phyloP scores from a whole-genome alignment of 1,140 invertebrate genomes.

The Pogonus chalceus region DNA sequence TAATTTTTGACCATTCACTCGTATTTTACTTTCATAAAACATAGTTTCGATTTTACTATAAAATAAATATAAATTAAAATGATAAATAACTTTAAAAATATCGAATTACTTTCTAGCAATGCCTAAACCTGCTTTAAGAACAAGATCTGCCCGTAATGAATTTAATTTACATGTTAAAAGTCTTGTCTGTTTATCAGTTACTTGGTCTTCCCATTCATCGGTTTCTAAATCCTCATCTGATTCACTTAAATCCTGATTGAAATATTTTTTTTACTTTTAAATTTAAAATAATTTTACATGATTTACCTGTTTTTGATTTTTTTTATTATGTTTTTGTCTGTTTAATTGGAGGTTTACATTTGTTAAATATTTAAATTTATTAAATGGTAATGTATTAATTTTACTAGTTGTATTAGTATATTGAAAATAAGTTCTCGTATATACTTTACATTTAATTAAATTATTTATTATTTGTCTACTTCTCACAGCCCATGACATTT shows the following conservation, averaged over 20 bases:
- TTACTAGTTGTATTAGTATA: too few relatives aligned
- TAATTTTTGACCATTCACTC: constrained; percentile 54
- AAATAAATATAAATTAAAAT: constrained; percentile 23
- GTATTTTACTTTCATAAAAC: constrained; percentile 56
- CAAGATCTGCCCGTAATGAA: constrained; percentile 50
- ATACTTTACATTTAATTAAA: too few relatives aligned
- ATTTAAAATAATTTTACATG: neutral
- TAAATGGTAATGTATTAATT: too few relatives aligned
- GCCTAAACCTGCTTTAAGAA: constrained; percentile 54
- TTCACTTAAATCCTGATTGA: neutral
- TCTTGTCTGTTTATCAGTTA: constrained; percentile 41
- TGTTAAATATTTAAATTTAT: too few relatives aligned
- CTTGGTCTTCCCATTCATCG: constrained; percentile 28
- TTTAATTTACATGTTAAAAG: constrained; percentile 45
- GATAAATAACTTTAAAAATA: constrained; percentile 17
- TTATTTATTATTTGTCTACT: neutral
- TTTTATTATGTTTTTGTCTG: neutral
- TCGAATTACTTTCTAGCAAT: constrained; percentile 48
- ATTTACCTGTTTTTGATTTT: constrained; percentile 3
- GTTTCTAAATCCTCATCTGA: constrained; percentile 24
- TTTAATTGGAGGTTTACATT: neutral
- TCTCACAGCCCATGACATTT: neutral
- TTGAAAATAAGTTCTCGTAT: too few relatives aligned
- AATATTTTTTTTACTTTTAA: neutral
- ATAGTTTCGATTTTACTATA: constrained; percentile 50